Conservation (phyloP, 2,113 vertebrate genomes). For the Leucopternis melanops region DNA sequence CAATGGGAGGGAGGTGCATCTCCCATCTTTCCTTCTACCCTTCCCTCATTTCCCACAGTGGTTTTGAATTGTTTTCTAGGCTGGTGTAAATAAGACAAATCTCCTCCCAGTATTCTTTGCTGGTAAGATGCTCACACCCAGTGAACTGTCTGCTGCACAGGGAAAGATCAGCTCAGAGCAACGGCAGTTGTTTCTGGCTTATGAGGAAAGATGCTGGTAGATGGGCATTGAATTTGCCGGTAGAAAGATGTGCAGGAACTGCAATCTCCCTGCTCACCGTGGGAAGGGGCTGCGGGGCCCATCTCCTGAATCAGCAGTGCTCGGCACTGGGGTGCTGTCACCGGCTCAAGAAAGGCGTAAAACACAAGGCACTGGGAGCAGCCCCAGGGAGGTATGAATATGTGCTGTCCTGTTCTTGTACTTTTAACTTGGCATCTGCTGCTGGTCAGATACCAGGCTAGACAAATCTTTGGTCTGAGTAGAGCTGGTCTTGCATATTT, state of each 20-base stretch:
- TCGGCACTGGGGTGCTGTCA: fast-evolving
- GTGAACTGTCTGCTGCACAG: neutral
- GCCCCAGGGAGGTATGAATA: neutral
- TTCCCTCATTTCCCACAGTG: neutral
- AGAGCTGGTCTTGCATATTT: neutral
- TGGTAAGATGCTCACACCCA: neutral
- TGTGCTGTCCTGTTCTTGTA: neutral
- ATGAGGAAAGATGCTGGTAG: neutral
- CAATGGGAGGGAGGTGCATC: neutral
- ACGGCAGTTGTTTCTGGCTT: neutral
- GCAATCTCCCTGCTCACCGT: fast-evolving
- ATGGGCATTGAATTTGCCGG: neutral
- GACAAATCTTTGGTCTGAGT: neutral
- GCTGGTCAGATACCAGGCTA: neutral
- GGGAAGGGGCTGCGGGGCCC: neutral
- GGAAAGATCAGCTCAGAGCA: neutral
- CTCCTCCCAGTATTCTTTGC: neutral
- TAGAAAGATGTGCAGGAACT: neutral
- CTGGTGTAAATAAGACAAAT: neutral
- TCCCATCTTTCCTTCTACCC: neutral
- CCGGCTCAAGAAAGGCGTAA: neutral
- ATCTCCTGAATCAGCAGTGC: neutral
- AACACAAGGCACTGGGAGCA: neutral
- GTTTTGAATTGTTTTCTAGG: neutral
- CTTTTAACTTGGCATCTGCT: neutral